phyloP scores from a whole-genome alignment of 1,140 invertebrate genomes.

The Sitobion miscanthi region DNA sequence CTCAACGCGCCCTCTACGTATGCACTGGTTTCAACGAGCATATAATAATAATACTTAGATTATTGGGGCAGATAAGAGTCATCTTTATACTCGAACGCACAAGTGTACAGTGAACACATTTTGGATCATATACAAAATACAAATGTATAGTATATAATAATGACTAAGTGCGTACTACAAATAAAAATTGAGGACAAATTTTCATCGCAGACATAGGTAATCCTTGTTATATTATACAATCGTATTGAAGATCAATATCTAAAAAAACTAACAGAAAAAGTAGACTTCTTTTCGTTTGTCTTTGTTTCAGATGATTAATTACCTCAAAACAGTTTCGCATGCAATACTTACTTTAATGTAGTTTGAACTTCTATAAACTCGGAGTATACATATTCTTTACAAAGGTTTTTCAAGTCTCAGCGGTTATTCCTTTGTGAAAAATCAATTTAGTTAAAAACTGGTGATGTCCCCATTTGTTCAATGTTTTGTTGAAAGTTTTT shows the following conservation, averaged over 20 bases:
- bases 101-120: background rate
- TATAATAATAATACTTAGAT: slow-evolving; percentile 31
- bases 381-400: too few relatives aligned
- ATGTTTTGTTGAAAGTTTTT: too few relatives aligned
- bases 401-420: too few relatives aligned
- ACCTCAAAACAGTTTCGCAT: background rate
- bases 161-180: background rate
- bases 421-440: too few relatives aligned
- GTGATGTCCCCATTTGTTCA: too few relatives aligned
- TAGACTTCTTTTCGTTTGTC: background rate
- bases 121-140: background rate
- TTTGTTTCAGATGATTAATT: background rate
- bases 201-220: background rate
- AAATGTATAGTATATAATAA: background rate
- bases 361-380: too few relatives aligned
- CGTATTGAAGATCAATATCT: background rate
- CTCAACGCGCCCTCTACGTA: background rate
- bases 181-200: background rate
- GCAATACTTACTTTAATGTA: too few relatives aligned
- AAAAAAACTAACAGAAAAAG: background rate
- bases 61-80: slow-evolving; percentile 24
- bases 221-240: background rate
- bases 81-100: background rate
- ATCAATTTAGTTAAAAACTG: too few relatives aligned
- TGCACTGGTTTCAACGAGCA: slow-evolving; percentile 20